Evolutionary conservation across 2,888 invertebrate genomes (phyloP).

Genomic region (Agrotis segetum): DNA sequence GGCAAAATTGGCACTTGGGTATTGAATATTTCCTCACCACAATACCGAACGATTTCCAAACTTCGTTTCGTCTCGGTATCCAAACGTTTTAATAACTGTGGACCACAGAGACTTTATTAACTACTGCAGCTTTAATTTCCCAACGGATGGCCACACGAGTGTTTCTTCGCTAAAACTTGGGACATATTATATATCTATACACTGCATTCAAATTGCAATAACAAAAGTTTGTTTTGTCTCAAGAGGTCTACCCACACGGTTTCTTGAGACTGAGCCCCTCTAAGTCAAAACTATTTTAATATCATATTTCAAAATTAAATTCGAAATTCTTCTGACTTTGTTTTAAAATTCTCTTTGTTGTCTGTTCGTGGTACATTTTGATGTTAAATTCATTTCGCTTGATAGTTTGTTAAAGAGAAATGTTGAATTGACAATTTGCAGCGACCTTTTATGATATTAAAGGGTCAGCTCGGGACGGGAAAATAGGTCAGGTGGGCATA

Average conservation of each 20-base stretch:
- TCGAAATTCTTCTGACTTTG: background rate
- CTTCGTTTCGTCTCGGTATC: constrained; percentile 13
- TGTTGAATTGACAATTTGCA: constrained; percentile 50
- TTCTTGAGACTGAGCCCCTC: background rate
- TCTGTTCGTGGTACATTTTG: constrained; percentile 12
- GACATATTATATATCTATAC: constrained; percentile 6
- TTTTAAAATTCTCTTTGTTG: constrained; percentile 24
- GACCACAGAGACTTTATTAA: constrained; percentile 34
- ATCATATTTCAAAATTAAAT: constrained; percentile 30
- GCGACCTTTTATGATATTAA: constrained; percentile 46
- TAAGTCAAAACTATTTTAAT: constrained; percentile 29
- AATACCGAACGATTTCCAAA: constrained; percentile 9
- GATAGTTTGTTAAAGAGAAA: constrained; percentile 38
- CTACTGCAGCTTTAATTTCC: constrained; percentile 58
- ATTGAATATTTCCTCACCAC: constrained; percentile 1
- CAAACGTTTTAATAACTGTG: constrained; percentile 43
- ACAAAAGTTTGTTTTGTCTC: constrained; percentile 56
- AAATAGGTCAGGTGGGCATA: constrained; percentile 53
- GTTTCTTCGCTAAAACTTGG: constrained; percentile 34
- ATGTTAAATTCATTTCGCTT: constrained; percentile 25
- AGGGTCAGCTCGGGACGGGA: constrained; percentile 33
- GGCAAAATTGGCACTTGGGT: background rate
- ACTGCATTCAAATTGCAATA: constrained; percentile 59
- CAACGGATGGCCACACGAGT: constrained; percentile 36
- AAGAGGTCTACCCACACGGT: constrained; percentile 6